A percentile compares a stretch with the other conserved stretches of the same genome.
These are phyloP conservation scores for Dusona sp. DNA, from an alignment of 2,888 invertebrate genomes.

Conservation along the genomic window DNA sequence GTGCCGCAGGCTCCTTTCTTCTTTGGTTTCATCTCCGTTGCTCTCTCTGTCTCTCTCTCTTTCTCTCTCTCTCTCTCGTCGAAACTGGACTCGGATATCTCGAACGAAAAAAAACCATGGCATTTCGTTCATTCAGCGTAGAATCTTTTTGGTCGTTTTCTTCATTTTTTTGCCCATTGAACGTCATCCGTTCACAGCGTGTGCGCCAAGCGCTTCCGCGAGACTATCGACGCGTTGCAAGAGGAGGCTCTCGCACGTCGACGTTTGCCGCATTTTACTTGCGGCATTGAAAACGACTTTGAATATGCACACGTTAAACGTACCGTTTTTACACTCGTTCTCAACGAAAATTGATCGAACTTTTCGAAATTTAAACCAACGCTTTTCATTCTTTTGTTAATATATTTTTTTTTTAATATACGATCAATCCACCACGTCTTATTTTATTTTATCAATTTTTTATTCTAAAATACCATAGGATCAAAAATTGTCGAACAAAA, in stretches of 20 bases:
- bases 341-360: constrained; percentile 53
- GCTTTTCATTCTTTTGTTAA: background rate
- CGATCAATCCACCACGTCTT: no score
- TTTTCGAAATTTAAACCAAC: background rate
- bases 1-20: constrained; percentile 71
- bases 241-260: constrained; percentile 9
- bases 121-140: background rate
- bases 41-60: no score
- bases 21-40: constrained; percentile 15
- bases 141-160: constrained; percentile 7
- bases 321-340: background rate
- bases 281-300: constrained; percentile 64
- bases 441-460: no score
- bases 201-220: constrained; percentile 56
- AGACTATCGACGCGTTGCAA: constrained; percentile 63
- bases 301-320: constrained; percentile 25
- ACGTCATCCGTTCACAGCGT: constrained; percentile 35
- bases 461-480: no score
- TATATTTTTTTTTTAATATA: background rate
- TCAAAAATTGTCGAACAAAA: no score
- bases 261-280: constrained; percentile 55
- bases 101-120: constrained; percentile 31
- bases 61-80: constrained; percentile 8
- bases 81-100: constrained; percentile 37
- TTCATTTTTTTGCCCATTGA: background rate